Conservation (phyloP, 2,797 vertebrate genomes). For the Pangasius krempfi region DNA sequence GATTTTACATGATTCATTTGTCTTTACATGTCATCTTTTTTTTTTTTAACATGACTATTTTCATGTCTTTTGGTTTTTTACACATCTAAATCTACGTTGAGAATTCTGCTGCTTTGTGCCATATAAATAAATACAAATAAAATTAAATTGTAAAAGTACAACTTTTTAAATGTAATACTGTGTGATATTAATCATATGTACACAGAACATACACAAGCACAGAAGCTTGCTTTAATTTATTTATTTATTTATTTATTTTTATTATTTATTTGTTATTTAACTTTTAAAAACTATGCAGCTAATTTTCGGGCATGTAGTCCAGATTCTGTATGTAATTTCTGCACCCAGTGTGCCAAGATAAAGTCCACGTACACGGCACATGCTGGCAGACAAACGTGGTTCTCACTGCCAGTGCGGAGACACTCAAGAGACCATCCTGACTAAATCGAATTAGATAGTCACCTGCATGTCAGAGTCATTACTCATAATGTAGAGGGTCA, state of each 20-base stretch:
- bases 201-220: background rate
- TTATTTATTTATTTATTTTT: background rate
- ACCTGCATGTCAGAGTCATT: slow-evolving; percentile 22
- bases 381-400: background rate
- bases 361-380: background rate
- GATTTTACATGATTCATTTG: too few relatives aligned
- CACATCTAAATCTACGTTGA: background rate
- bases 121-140: background rate
- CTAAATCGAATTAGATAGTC: slow-evolving; percentile 15
- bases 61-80: background rate
- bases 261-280: too few relatives aligned
- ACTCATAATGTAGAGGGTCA: slow-evolving; percentile 12
- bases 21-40: too few relatives aligned
- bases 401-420: background rate
- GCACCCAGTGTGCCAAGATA: background rate
- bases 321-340: background rate
- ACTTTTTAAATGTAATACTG: background rate
- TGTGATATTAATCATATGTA: background rate
- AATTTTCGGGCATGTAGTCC: background rate
- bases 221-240: background rate
- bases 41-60: background rate
- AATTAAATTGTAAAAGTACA: background rate
- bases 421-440: background rate
- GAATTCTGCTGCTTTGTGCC: background rate
- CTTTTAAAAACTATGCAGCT: background rate